Evolutionary conservation across 2,113 vertebrate species (phyloP).

Genomic region (Gobius niger): DNA sequence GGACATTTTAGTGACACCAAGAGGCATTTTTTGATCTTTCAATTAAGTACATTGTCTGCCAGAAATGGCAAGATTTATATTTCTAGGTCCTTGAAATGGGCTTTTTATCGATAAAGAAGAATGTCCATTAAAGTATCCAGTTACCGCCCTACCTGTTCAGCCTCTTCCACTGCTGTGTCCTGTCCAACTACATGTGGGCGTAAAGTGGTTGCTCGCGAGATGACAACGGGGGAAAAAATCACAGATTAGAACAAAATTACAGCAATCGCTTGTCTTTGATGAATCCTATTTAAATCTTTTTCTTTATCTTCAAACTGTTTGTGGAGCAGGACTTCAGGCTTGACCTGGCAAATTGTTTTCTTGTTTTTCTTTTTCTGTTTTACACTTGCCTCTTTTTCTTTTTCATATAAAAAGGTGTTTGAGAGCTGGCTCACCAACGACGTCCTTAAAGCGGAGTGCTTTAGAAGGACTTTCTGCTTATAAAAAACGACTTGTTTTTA

Average conservation of each 20-base stretch:
- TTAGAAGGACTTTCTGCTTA: too few relatives aligned
- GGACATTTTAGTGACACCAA: too few relatives aligned
- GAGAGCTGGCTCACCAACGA: too few relatives aligned
- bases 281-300: neutral
- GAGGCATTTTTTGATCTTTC: too few relatives aligned
- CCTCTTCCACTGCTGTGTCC: neutral
- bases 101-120: neutral
- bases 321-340: neutral
- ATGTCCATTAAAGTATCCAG: constrained; percentile 24
- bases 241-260: neutral
- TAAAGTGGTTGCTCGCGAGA: constrained; percentile 33
- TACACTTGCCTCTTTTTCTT: too few relatives aligned
- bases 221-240: constrained; percentile 1
- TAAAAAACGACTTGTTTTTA: too few relatives aligned
- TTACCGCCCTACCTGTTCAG: neutral
- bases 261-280: neutral
- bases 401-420: too few relatives aligned
- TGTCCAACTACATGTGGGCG: constrained; percentile 23
- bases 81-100: neutral
- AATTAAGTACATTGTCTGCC: too few relatives aligned
- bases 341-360: neutral
- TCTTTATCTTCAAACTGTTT: neutral
- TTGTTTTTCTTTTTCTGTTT: neutral
- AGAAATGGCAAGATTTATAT: neutral
- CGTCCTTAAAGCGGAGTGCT: too few relatives aligned